These are phyloP conservation scores for Rhinichthys klamathensis DNA, from an alignment of 2,113 vertebrate genomes.

Conservation along the genomic window DNA sequence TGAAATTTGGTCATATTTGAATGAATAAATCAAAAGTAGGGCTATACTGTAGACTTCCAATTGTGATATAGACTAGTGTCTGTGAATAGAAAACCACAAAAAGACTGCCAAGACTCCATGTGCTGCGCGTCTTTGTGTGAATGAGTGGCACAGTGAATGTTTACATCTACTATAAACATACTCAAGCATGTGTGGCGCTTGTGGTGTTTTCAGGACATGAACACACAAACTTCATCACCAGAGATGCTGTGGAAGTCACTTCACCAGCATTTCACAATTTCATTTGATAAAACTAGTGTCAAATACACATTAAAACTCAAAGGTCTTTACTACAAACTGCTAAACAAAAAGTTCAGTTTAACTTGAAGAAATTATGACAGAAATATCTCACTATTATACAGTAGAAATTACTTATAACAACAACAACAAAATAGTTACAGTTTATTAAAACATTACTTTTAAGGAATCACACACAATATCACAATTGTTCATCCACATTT, in stretches of 20 bases:
- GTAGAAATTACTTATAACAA: background rate
- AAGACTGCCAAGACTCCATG: background rate
- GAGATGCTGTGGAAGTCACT: too few relatives aligned
- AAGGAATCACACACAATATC: background rate
- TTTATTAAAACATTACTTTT: background rate
- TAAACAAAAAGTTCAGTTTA: background rate
- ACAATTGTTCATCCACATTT: background rate
- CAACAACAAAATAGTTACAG: background rate
- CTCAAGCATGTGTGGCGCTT: too few relatives aligned
- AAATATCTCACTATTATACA: background rate
- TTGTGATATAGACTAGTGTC: background rate
- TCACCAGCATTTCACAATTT: too few relatives aligned
- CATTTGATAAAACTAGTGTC: background rate
- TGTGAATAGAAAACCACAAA: background rate
- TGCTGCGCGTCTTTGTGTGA: background rate
- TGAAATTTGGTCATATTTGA: too few relatives aligned
- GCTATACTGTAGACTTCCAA: too few relatives aligned
- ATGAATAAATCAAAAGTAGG: too few relatives aligned
- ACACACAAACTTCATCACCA: too few relatives aligned
- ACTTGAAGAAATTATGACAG: background rate
- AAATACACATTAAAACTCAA: background rate
- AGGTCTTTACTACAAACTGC: background rate
- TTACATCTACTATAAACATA: too few relatives aligned
- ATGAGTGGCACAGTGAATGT: fast-evolving
- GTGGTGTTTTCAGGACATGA: too few relatives aligned